Conservation (phyloP, 2,113 vertebrate species). For the Arizona elegans region DNA sequence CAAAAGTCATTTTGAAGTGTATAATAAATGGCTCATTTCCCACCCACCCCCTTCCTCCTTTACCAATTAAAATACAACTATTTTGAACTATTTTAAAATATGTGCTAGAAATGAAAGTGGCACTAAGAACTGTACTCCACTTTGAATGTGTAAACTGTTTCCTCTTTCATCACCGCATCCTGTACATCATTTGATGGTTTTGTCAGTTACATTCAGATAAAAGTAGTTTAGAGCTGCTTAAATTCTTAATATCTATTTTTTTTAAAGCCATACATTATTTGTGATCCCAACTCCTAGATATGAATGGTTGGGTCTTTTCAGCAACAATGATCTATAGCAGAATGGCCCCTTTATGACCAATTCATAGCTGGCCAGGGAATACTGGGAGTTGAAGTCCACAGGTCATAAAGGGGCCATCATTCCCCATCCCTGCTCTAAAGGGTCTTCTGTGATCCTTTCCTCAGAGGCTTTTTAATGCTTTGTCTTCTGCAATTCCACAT, state of each 20-base stretch:
- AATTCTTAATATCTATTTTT: not conserved
- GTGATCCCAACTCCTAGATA: not conserved
- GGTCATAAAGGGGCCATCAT: too few species aligned
- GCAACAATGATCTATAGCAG: not conserved
- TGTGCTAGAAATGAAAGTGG: not conserved
- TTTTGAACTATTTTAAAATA: not conserved
- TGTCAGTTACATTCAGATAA: not conserved
- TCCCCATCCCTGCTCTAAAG: not conserved
- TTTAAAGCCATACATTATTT: not conserved
- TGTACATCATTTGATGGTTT: not conserved
- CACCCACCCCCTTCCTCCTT: not conserved
- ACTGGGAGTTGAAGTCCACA: too few species aligned
- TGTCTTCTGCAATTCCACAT: not conserved
- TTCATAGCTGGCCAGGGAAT: too few species aligned
- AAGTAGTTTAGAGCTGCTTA: not conserved
- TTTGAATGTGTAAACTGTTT: not conserved
- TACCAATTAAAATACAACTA: not conserved
- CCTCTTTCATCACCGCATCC: not conserved
- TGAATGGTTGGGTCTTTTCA: not conserved
- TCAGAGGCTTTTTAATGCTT: not conserved
- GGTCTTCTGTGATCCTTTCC: not conserved
- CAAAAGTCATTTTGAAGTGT: not conserved
- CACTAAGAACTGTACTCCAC: not conserved
- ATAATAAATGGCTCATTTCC: not conserved
- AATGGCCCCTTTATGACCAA: not conserved